Base-by-base conservation (phyloP, 2,113 vertebrate genomes). In the Sinocyclocheilus anophthalmus region DNA sequence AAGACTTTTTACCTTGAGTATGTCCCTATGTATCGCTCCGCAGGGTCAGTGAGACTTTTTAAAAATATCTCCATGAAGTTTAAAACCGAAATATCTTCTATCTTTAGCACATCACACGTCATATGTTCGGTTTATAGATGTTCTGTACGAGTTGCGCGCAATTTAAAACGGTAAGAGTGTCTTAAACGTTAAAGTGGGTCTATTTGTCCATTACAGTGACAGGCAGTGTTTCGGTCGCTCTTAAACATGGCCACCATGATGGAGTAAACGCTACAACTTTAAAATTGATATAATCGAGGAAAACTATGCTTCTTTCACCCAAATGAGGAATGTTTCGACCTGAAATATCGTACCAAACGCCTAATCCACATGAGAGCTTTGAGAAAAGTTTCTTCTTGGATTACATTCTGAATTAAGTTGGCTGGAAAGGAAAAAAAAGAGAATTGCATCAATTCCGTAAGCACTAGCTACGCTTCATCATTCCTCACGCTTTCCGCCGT, bases 191-290 rank as follows among this genome's bases (percentile, higher is more conserved):
- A 83, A 75, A 53, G 22, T 22, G 92, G 95, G 67, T 90, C 94
- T 95, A 96, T 91, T 95, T 94, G 87, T 89, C 73, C 85, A 87
- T 85, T 91, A 80, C 88, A 89, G 90, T 94, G 93, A 94, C 94
- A 94, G 53, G 53, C 53, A 85, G 94, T 95, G 91, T 90, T 95
- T 87, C 92, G 95, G 95, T 95, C 93, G 89, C 91, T 93, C 91
- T 93, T 92, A 95, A 95, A 95, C 95, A 96, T 95, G 95, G 95
- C 95, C 94, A 95, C 95, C 95, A 93, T 95, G 94, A 95, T 94
- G 94, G 95, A 94, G 93, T 93, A 91, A 92, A 93, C 88, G 94
- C 93, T 93, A 91, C 92, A 96, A 96, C 94, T 95, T 96, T 95
- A 93, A 93, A 92, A 92, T 93, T 93, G 88, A 80, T 82, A 77